Base-by-base conservation (phyloP, 2,888 invertebrate species). In the Agrochola macilenta region DNA sequence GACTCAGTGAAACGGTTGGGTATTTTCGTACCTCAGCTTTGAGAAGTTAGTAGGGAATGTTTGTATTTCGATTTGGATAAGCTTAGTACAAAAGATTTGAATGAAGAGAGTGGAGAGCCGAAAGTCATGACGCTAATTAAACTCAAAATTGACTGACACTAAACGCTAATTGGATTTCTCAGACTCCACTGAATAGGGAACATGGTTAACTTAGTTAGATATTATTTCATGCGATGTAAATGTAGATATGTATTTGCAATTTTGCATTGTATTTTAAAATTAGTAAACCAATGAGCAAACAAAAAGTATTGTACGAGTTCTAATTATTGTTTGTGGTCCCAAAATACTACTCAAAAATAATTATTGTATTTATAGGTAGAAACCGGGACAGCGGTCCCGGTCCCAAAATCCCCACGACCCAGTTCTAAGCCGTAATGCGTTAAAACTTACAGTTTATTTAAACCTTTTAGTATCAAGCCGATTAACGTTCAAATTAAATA, bases 1-100 rank as follows among this genome's bases (percentile, higher is more conserved):
- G 39, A 46, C 26, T 20, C 23, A 5, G 57, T 26, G 43, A 66
- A 43, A 65, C 3, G 35, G 35, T 49, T 26, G 30, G 20, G 17
- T 76, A n/a, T 65, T 35, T 68, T 23, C 17, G 20, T 71, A 17
- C 20, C 35, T 60, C 1, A 2, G n/a, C 17, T 83, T 35, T 39
- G 14, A 35, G 35, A 58, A 54, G 14, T 23, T 17, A 20, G 12
- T 39, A 17, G 20, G 2, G 49, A 54, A 49, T 14, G 5, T 68
- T 35, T n/a, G 20, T 30, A n/a, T 58, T 74, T 49, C 0, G 17
- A 39, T 35, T 54, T 26, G 14, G 30, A 26, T 39, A 23, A 43
- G 43, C 5, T 17, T 63, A 77, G 3, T 17, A 20, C 7, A 30
- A 58, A 49, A 39, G 8, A 30, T 7, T 3, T 57, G 5, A 3